A percentile compares a stretch with the other conserved stretches of the same genome.
These are phyloP conservation scores for Smutsia gigantea DNA, from an alignment of 2,797 vertebrate genomes.

Conservation along the genomic window DNA sequence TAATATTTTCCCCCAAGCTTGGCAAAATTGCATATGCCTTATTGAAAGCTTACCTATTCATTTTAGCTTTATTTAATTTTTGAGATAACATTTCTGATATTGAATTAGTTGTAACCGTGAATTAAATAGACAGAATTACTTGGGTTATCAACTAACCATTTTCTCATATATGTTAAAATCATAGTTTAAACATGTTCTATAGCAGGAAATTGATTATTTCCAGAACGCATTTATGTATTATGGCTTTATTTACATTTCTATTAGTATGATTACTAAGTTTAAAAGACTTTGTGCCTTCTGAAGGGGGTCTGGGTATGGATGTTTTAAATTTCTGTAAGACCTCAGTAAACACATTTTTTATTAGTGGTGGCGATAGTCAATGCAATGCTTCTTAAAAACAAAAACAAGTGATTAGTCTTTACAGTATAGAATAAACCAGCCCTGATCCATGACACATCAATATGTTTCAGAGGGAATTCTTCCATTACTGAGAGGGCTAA, in stretches of 20 bases:
- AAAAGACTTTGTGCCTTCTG: neutral
- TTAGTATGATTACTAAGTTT: slow-evolving; percentile 29
- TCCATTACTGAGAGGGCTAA: neutral
- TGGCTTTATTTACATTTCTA: neutral
- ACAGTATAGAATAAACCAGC: neutral
- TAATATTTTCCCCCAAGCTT: neutral
- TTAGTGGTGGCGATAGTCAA: neutral
- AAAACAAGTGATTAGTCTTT: neutral
- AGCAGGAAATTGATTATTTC: slow-evolving; percentile 22
- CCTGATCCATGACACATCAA: neutral
- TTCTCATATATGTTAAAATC: neutral
- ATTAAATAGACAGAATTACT: slow-evolving; percentile 7
- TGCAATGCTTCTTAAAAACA: neutral
- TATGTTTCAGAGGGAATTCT: neutral
- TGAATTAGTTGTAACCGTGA: slow-evolving; percentile 31
- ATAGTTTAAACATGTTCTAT: neutral
- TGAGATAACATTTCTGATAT: slow-evolving; percentile 15
- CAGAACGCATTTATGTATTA: neutral
- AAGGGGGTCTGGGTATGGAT: neutral
- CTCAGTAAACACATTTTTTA: neutral
- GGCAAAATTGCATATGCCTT: slow-evolving; percentile 13
- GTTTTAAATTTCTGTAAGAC: neutral
- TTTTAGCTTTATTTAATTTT: slow-evolving; percentile 51
- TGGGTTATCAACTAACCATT: neutral
- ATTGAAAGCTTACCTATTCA: neutral